Base-by-base conservation (phyloP, 2,113 vertebrate species). In the Mus musculus region DNA sequence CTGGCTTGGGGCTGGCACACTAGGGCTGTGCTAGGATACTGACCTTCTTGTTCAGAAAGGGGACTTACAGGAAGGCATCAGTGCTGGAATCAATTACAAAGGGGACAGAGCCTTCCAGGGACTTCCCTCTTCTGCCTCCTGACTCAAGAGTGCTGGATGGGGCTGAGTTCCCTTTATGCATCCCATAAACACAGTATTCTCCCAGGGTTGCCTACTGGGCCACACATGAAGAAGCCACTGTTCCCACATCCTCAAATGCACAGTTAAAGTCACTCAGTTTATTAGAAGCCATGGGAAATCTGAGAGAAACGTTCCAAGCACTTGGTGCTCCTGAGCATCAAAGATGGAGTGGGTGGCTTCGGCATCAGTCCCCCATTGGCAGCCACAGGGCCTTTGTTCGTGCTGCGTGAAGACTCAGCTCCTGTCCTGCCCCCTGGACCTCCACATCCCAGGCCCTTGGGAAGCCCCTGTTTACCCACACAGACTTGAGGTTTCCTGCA, bases 301-400 rank as follows among this genome's bases (percentile, higher is more conserved):
- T 7, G 26, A 72, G 61, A 52, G 88, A 65, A n/a, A 75, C 13
- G 67, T 69, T 72, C 76, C 72, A 72, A 93, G 39, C 5, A 3
- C 73, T 52, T 59, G 67, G 71, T 0, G 5, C 67, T 54, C 20
- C 71, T 7, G 7, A 39, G 95, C 2, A 5, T 36, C 11, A 26
- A 9, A 13, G 77, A 42, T 2, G 39, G 13, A 30, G 73, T 0
- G 3, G 67, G 17, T 3, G 39, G 33, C 10, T 8, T 17, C 14
- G 87, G 59, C 63, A 13, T 97, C 96, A 98, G 97, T 98, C 99
- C 7, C 99, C 99, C 26, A 99, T 99, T 5, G 99, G 99, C 90
- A 99, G 99, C 99, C 99, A 99, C 67, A 99, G 97, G 73, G 98
- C 99, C 98, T 99, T 99, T 98, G 99, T 99, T 97, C 98, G 98